These are phyloP conservation scores for Galerucella calmariensis DNA, from an alignment of 2,888 invertebrate species.

Conservation along the genomic window DNA sequence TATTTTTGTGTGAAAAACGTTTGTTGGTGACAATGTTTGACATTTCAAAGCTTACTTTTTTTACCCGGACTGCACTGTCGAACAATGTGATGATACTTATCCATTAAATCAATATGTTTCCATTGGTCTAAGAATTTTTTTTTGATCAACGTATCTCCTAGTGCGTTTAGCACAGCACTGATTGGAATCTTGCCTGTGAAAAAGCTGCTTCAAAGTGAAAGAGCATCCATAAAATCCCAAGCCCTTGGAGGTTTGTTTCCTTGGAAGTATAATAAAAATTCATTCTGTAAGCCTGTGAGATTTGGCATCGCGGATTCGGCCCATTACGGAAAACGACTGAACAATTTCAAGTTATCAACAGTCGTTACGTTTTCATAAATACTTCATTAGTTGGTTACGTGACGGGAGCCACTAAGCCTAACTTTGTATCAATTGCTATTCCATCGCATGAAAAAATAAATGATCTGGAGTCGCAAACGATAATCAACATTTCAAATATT, in stretches of 20 bases:
- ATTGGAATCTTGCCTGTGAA: background rate
- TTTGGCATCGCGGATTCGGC: slow-evolving; percentile 31
- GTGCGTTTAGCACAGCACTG: background rate
- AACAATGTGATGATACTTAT: too few species aligned
- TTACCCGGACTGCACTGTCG: too few species aligned
- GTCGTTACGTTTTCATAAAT: slow-evolving; percentile 40
- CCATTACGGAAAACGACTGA: slow-evolving; percentile 31
- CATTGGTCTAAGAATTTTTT: too few species aligned
- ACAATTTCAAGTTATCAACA: slow-evolving; percentile 29
- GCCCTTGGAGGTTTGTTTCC: slow-evolving; percentile 24
- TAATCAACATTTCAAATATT: too few species aligned
- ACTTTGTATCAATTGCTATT: too few species aligned
- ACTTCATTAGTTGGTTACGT: slow-evolving; percentile 40
- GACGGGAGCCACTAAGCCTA: slow-evolving; percentile 28
- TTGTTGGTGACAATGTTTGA: too few species aligned
- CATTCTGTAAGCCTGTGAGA: slow-evolving; percentile 32
- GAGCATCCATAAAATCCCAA: slow-evolving; percentile 17
- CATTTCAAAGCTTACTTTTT: too few species aligned
- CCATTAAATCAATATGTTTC: too few species aligned
- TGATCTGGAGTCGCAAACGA: too few species aligned
- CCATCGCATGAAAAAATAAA: too few species aligned
- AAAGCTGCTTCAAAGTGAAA: slow-evolving; percentile 6
- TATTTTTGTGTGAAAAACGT: too few species aligned
- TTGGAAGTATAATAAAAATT: slow-evolving; percentile 32
- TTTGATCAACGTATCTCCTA: too few species aligned